phyloP scores from a whole-genome alignment of 2,113 vertebrate genomes.

The Clupea harengus region DNA sequence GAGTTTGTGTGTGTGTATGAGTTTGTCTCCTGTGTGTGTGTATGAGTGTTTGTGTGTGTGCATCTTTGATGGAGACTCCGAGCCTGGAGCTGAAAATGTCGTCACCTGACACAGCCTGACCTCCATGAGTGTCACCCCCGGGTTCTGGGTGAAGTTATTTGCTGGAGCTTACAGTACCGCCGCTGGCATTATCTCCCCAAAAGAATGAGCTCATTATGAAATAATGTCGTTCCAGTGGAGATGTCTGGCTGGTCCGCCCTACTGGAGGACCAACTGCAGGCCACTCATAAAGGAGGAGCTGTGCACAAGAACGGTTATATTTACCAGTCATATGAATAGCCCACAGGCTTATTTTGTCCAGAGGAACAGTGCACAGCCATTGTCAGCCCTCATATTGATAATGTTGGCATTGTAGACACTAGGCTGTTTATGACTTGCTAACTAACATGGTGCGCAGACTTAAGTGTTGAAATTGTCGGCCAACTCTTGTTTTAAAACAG shows the following conservation, averaged over 20 bases:
- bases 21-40: background rate
- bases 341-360: constrained; percentile 45
- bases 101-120: constrained; percentile 12
- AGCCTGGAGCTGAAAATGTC: background rate
- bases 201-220: constrained; percentile 19
- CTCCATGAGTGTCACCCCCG: background rate
- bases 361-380: constrained; percentile 4
- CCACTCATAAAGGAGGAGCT: constrained; percentile 52
- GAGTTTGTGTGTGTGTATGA: background rate
- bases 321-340: constrained; percentile 60
- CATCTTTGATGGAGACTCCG: background rate
- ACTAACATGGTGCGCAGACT: background rate
- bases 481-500: constrained; percentile 14
- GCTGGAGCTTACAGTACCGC: background rate
- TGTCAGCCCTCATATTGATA: constrained; percentile 5
- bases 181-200: constrained; percentile 3
- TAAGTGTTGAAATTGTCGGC: background rate
- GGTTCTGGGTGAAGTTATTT: background rate
- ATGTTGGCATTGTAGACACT: constrained; percentile 3
- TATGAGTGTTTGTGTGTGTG: background rate
- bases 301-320: constrained; percentile 48
- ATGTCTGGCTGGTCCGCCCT: background rate
- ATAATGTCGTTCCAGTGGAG: background rate
- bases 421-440: background rate
- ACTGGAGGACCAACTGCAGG: background rate